phyloP scores from a whole-genome alignment of 2,113 vertebrate genomes.

The Setophaga kirtlandii region DNA sequence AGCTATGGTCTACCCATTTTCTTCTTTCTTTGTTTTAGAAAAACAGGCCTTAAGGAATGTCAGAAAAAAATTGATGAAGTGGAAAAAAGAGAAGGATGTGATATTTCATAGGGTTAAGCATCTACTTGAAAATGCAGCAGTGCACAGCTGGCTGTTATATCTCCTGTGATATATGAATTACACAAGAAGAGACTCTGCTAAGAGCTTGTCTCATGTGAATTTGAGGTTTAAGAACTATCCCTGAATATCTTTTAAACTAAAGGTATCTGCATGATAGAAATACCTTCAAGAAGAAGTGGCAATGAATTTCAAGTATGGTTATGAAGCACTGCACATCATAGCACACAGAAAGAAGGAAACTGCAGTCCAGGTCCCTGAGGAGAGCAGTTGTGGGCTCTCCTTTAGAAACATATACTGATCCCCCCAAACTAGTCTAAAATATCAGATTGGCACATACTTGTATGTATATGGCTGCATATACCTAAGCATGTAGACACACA shows the following conservation, averaged over 20 bases:
- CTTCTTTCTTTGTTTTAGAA: conserved; percentile 1
- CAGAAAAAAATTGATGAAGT: not conserved
- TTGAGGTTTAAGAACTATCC: not conserved
- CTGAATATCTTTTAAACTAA: not conserved
- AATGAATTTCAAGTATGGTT: not conserved
- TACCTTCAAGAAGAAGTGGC: not conserved
- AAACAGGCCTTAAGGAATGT: not conserved
- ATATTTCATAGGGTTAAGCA: conserved; percentile 49
- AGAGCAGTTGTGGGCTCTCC: not conserved
- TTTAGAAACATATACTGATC: not conserved
- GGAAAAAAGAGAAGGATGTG: conserved; percentile 2
- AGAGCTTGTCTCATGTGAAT: not conserved
- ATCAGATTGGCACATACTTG: not conserved
- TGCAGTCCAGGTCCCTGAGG: not conserved
- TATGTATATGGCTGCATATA: not conserved
- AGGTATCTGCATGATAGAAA: not conserved
- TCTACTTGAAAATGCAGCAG: conserved; percentile 12
- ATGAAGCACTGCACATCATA: not conserved
- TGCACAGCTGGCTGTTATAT: not conserved
- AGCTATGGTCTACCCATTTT: conserved; percentile 11
- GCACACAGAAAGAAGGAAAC: not conserved
- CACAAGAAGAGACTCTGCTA: not conserved
- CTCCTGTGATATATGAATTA: not conserved
- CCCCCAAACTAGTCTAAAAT: not conserved
- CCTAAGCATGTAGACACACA: not conserved